Evolutionary conservation across 2,797 vertebrate species (phyloP).

Genomic region (Lagocephalus sceleratus): DNA sequence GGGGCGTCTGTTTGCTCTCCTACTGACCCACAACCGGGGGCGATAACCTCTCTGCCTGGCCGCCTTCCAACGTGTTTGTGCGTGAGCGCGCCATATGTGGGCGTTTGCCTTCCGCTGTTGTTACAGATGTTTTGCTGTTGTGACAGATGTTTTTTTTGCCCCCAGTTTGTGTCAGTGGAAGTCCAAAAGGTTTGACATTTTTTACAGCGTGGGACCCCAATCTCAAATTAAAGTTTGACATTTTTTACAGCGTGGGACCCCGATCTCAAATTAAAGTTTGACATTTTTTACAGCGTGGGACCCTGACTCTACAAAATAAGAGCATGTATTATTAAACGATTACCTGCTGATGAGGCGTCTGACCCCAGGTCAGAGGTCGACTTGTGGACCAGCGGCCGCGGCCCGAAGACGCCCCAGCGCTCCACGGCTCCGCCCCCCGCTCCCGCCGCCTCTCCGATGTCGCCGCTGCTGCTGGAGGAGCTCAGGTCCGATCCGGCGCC

Average conservation of each 20-base stretch:
- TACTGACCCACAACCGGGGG: not conserved
- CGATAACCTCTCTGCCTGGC: not conserved
- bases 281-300: too few species aligned
- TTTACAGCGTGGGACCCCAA: too few species aligned
- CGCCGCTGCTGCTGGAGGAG: conserved; percentile 72
- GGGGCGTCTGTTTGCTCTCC: conserved; percentile 32
- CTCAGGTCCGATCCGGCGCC: conserved; percentile 68
- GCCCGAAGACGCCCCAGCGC: conserved; percentile 71
- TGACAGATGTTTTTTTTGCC: not conserved
- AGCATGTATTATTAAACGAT: not conserved
- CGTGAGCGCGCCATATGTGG: not conserved
- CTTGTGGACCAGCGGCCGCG: conserved; percentile 64
- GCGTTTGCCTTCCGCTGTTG: not conserved
- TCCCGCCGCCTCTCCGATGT: conserved; percentile 45
- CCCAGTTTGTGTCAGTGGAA: too few species aligned
- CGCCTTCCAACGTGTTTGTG: too few species aligned
- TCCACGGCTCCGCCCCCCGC: conserved; percentile 59
- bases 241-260: too few species aligned
- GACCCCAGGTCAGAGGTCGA: conserved; percentile 70
- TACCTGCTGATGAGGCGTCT: conserved; percentile 53
- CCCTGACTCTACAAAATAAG: too few species aligned
- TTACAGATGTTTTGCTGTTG: not conserved
- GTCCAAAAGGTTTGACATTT: too few species aligned
- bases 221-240: too few species aligned
- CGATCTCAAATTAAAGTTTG: too few species aligned